These are phyloP conservation scores for Cygnus olor DNA, from an alignment of 2,797 vertebrate genomes.

Conservation along the genomic window DNA sequence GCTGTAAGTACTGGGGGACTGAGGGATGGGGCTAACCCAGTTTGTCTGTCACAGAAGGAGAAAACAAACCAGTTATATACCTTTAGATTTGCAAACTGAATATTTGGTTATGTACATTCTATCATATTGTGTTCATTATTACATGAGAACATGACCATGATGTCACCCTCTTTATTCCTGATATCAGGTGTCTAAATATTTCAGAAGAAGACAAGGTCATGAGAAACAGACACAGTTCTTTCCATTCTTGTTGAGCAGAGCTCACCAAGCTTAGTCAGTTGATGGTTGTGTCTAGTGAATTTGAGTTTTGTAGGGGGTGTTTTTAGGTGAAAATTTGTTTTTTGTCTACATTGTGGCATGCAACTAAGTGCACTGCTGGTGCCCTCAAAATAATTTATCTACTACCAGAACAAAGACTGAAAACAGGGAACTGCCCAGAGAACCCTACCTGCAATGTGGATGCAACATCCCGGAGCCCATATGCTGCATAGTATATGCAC, in stretches of 20 bases:
- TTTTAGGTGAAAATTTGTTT: background rate
- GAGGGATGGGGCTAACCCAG: accelerated
- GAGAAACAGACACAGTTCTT: background rate
- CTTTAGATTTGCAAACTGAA: background rate
- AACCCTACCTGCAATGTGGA: background rate
- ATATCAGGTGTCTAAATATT: background rate
- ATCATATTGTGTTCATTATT: background rate
- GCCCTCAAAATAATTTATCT: background rate
- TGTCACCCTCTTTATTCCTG: background rate
- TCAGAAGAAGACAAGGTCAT: background rate
- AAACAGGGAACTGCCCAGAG: background rate
- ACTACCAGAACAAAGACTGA: background rate
- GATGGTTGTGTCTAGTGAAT: background rate
- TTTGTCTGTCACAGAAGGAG: background rate
- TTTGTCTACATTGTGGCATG: background rate
- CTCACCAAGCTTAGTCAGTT: background rate
- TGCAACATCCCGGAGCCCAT: background rate
- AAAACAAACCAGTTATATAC: background rate
- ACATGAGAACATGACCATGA: background rate
- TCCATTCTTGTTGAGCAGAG: background rate
- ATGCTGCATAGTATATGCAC: background rate
- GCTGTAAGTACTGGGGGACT: background rate
- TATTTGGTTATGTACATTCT: background rate
- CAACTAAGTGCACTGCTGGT: background rate
- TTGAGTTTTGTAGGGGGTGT: background rate